Percentiles rank a stretch among this genome's conserved stretches.
Conservation (phyloP, 1,140 invertebrate genomes). For the Adelges cooleyi region DNA sequence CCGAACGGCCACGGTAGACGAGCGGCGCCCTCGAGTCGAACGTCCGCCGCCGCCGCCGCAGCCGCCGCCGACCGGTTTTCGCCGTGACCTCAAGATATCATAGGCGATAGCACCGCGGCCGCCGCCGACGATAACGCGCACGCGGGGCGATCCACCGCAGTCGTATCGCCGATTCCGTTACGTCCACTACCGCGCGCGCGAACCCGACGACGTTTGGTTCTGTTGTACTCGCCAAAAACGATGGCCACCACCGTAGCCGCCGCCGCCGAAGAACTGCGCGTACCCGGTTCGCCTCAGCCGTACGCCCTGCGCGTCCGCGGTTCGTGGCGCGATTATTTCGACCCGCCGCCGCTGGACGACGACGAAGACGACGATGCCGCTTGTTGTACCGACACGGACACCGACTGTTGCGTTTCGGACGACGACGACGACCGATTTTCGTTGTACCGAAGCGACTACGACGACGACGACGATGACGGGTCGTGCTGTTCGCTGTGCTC, state of each 20-base stretch:
- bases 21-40: no score
- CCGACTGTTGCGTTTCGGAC: neutral
- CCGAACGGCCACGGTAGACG: no score
- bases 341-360: neutral
- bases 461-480: constrained; percentile 35
- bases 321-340: constrained; percentile 31
- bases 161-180: constrained; percentile 14
- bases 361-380: neutral
- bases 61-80: constrained; percentile 25
- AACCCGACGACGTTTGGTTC: neutral
- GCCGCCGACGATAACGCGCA: neutral
- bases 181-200: neutral
- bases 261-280: constrained; percentile 7
- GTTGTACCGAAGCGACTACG: neutral
- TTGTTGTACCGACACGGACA: neutral
- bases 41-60: no score
- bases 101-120: neutral
- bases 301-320: constrained; percentile 23
- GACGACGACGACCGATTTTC: constrained; percentile 38
- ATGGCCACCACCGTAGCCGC: neutral
- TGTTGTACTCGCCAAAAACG: neutral
- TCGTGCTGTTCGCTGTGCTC: constrained; percentile 35
- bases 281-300: constrained; percentile 30
- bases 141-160: constrained; percentile 7
- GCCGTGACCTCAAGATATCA: constrained; percentile 15